Evolutionary conservation across 2,888 invertebrate species (phyloP).

Genomic region (Xestia rhomboidea): DNA sequence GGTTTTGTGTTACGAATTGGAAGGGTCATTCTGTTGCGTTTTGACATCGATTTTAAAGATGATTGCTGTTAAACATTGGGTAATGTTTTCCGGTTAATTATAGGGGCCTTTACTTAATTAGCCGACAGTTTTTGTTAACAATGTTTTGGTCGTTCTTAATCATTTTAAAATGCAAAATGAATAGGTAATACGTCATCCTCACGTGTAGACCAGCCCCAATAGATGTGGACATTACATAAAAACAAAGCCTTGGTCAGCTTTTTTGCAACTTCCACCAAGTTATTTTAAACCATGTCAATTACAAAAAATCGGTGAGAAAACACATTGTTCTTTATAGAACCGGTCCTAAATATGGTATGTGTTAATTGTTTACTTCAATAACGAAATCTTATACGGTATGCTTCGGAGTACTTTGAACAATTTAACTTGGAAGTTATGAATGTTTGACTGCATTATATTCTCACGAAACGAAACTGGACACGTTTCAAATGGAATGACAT

Average conservation of each 20-base stretch:
- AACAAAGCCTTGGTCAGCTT: conserved; percentile 28
- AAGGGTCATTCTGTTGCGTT: conserved; percentile 45
- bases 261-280: conserved; percentile 37
- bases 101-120: conserved; percentile 12
- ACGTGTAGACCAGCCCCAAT: conserved; percentile 34
- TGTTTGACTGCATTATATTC: conserved; percentile 69
- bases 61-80: conserved; percentile 37
- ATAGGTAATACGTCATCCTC: conserved; percentile 39
- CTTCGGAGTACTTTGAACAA: conserved; percentile 56
- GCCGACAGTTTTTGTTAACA: conserved; percentile 9
- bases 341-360: conserved; percentile 66
- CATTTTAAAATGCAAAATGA: conserved; percentile 5
- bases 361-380: conserved; percentile 69
- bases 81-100: conserved; percentile 39
- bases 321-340: conserved; percentile 60
- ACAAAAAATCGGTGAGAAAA: conserved; percentile 57
- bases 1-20: conserved; percentile 53
- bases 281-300: conserved; percentile 51
- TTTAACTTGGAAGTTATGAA: conserved; percentile 63
- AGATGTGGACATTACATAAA: conserved; percentile 35
- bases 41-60: conserved; percentile 43
- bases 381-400: conserved; percentile 65
- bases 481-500: conserved; percentile 52
- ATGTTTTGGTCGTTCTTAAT: conserved; percentile 9
- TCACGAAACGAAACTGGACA: conserved; percentile 73